A percentile compares a stretch with the other conserved stretches of the same genome.
Conservation (phyloP, 2,888 invertebrate species). For the Crematogaster levior region DNA sequence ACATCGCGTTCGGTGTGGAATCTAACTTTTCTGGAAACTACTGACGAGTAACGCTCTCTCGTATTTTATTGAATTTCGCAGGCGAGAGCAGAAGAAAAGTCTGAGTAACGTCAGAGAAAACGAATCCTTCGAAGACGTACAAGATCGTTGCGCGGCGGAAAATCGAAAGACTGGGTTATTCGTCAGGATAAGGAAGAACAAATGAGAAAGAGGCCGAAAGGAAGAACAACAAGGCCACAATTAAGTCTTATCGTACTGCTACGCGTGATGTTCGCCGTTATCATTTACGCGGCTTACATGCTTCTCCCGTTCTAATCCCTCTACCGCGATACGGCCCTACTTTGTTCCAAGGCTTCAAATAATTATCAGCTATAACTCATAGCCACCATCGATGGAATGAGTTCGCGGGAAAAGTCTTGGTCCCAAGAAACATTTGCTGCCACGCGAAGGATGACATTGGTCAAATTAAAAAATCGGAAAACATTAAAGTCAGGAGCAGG, state of each 20-base stretch:
- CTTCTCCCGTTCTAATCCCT: conserved; percentile 66
- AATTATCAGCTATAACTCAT: conserved; percentile 78
- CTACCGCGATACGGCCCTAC: conserved; percentile 55
- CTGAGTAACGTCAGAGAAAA: conserved; percentile 31
- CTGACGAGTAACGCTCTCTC: conserved; percentile 27
- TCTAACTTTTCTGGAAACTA: conserved; percentile 33
- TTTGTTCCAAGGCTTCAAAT: conserved; percentile 75
- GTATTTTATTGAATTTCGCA: conserved; percentile 48
- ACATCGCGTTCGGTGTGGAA: conserved; percentile 1
- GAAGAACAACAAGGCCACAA: conserved; percentile 65
- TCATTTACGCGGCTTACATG: conserved; percentile 80
- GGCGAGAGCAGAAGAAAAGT: conserved; percentile 45
- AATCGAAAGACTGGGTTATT: conserved; percentile 24
- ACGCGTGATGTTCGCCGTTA: conserved; percentile 76
- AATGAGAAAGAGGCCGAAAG: conserved; percentile 19
- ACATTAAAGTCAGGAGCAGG: background rate
- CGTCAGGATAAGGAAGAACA: conserved; percentile 29
- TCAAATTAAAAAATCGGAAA: background rate
- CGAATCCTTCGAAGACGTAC: conserved; percentile 46
- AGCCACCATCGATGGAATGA: conserved; percentile 45
- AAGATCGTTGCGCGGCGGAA: conserved; percentile 43
- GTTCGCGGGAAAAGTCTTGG: conserved; percentile 16
- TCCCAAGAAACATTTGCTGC: background rate
- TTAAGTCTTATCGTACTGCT: conserved; percentile 78
- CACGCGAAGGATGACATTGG: background rate